Conservation (phyloP, 2,888 invertebrate genomes). For the Scaptomyza reducta region DNA sequence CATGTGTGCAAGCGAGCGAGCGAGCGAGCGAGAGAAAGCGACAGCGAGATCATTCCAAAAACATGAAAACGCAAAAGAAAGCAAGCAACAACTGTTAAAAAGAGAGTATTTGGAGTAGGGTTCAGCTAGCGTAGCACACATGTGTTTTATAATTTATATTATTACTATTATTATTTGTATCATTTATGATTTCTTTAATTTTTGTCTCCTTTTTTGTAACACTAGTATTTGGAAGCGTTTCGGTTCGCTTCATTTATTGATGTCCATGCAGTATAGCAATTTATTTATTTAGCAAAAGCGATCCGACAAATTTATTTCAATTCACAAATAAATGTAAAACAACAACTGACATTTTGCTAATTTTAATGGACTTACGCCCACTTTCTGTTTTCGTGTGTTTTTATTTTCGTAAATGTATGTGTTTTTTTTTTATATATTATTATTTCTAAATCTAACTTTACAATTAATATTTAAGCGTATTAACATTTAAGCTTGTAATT, state of each 20-base stretch:
- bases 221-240: constrained; percentile 29
- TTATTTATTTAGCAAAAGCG: constrained; percentile 44
- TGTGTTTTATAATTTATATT: constrained; percentile 9
- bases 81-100: constrained; percentile 1
- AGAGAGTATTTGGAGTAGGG: constrained; percentile 24
- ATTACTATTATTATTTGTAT: constrained; percentile 16
- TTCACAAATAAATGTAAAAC: constrained; percentile 7
- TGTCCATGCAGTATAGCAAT: constrained; percentile 24
- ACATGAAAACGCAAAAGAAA: neutral
- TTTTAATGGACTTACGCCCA: constrained; percentile 27
- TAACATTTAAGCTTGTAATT: constrained; percentile 75
- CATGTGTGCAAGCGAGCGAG: constrained; percentile 22
- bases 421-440: constrained; percentile 33
- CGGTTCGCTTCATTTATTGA: constrained; percentile 32
- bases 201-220: constrained; percentile 18
- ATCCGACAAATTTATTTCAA: constrained; percentile 43
- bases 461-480: constrained; percentile 69
- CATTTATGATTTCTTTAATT: constrained; percentile 7
- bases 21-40: neutral
- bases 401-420: constrained; percentile 42
- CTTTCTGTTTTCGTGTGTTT: constrained; percentile 35
- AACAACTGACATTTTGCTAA: constrained; percentile 35
- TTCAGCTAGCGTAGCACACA: constrained; percentile 27
- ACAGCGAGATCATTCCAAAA: constrained; percentile 34
- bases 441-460: constrained; percentile 69